Evolutionary conservation across 2,888 invertebrate genomes (phyloP).

Genomic region (Ormia ochracea): DNA sequence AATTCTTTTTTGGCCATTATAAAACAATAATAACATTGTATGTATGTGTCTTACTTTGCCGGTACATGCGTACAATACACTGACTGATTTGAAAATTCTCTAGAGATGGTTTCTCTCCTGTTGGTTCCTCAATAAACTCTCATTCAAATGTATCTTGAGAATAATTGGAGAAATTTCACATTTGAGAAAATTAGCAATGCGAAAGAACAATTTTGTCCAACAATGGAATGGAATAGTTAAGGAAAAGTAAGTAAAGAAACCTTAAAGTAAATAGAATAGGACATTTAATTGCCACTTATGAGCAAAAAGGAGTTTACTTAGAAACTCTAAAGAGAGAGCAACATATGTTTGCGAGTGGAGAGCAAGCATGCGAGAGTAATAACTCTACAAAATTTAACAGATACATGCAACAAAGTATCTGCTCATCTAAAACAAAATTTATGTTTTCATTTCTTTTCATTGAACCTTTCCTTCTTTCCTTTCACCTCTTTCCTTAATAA

Average conservation of each 20-base stretch:
- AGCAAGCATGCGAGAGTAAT: background rate
- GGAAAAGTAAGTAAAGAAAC: background rate
- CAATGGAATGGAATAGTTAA: too few relatives aligned
- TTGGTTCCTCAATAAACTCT: background rate
- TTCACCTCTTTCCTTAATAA: background rate
- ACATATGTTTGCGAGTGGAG: background rate
- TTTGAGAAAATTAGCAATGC: background rate
- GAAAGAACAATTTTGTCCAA: background rate
- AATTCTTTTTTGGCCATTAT: background rate
- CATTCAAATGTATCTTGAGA: background rate
- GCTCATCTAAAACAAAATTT: slow-evolving; percentile 38
- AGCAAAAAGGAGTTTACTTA: slow-evolving; percentile 10
- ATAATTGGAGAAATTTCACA: background rate
- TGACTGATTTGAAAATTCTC: background rate
- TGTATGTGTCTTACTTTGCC: slow-evolving; percentile 14
- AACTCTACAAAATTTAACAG: slow-evolving; percentile 55
- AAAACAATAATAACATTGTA: slow-evolving; percentile 36
- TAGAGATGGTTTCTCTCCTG: background rate
- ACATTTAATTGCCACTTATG: background rate
- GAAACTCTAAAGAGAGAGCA: background rate
- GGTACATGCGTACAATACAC: slow-evolving; percentile 51
- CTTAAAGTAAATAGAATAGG: slow-evolving; percentile 9
- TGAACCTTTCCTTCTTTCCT: slow-evolving; percentile 42
- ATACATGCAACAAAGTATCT: slow-evolving; percentile 66
- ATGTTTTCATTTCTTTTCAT: slow-evolving; percentile 23